These are phyloP conservation scores for Parnassius mnemosyne DNA, from an alignment of 2,888 invertebrate species.

Conservation along the genomic window DNA sequence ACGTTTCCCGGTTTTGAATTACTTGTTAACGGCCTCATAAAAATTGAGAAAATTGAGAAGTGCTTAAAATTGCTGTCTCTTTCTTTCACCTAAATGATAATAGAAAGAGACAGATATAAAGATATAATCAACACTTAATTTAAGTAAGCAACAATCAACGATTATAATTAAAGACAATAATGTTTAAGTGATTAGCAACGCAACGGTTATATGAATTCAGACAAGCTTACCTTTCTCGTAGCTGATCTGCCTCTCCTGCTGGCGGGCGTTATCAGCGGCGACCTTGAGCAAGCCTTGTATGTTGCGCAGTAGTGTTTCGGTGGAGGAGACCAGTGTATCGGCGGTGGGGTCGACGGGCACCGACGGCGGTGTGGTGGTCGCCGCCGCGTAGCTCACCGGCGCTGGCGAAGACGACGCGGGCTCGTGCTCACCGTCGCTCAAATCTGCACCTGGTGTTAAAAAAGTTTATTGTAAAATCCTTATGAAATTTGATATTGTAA, in stretches of 20 bases:
- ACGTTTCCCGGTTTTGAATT: too few species aligned
- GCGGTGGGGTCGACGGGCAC: conserved; percentile 72
- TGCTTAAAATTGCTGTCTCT: too few species aligned
- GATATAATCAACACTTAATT: too few species aligned
- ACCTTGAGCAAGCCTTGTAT: conserved; percentile 98
- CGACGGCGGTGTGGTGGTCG: conserved; percentile 79
- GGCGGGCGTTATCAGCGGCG: conserved; percentile 97
- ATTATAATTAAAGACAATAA: too few species aligned
- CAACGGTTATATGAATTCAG: background rate
- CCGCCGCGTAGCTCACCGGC: conserved; percentile 90
- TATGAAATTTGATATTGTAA: too few species aligned
- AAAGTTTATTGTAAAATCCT: background rate
- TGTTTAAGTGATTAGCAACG: too few species aligned
- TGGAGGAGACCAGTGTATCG: conserved; percentile 86
- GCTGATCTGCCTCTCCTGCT: conserved; percentile 97
- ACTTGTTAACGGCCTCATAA: too few species aligned
- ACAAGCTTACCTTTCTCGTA: conserved; percentile 93
- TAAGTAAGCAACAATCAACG: too few species aligned
- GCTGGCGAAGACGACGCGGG: conserved; percentile 82
- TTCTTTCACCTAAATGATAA: too few species aligned
- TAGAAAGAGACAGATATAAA: too few species aligned
- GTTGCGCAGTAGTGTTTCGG: conserved; percentile 95
- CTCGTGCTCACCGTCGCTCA: conserved; percentile 88
- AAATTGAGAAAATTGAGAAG: too few species aligned
- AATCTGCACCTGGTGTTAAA: conserved; percentile 77